A percentile compares a stretch with the other conserved stretches of the same genome.
Conservation (phyloP, 2,113 vertebrate species). For the Crypturellus undulatus region DNA sequence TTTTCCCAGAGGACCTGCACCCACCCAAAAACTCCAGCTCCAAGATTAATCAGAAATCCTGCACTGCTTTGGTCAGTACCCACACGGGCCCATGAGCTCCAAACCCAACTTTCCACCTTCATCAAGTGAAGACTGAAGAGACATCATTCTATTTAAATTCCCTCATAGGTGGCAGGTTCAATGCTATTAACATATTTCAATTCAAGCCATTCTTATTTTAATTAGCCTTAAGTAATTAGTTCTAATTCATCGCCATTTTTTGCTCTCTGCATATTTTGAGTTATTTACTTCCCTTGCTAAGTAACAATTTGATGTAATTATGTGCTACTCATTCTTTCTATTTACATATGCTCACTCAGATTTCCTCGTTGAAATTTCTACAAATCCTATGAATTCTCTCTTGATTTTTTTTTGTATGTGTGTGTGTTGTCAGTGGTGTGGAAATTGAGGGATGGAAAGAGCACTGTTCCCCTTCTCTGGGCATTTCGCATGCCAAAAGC, state of each 20-base stretch:
- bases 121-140: conserved; percentile 12
- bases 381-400: conserved; percentile 71
- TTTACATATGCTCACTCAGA: conserved; percentile 70
- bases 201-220: conserved; percentile 81
- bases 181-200: conserved; percentile 80
- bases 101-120: not conserved
- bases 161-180: conserved; percentile 71
- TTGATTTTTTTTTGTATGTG: conserved; percentile 43
- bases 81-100: conserved; percentile 12
- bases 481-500: conserved; percentile 42
- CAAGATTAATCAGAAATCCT: conserved; percentile 12
- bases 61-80: not conserved
- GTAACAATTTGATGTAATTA: conserved; percentile 84
- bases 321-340: conserved; percentile 75
- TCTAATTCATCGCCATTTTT: conserved; percentile 80
- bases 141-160: conserved; percentile 69
- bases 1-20: not conserved
- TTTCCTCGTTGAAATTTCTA: conserved; percentile 63
- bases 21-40: conserved; percentile 16
- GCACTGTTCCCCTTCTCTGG: conserved; percentile 56
- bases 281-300: conserved; percentile 84
- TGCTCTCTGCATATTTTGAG: conserved; percentile 76
- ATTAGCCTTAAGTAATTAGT: conserved; percentile 86
- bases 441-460: conserved; percentile 50
- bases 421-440: conserved; percentile 50